A percentile compares a stretch with the other conserved stretches of the same genome.
These are phyloP conservation scores for Aleiodes testaceus DNA, from an alignment of 2,888 invertebrate genomes.

Conservation along the genomic window DNA sequence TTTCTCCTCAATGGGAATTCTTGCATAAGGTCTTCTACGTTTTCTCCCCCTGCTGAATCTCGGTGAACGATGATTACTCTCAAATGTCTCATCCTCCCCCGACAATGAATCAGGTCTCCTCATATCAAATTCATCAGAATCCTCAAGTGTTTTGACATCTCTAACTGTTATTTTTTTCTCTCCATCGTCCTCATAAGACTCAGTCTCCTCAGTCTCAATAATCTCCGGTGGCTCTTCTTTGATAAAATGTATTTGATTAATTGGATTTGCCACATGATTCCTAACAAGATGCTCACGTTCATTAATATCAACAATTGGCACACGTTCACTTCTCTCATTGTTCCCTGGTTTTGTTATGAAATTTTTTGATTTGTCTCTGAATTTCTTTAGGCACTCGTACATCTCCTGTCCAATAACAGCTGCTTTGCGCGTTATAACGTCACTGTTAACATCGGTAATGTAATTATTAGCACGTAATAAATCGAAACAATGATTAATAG, in stretches of 20 bases:
- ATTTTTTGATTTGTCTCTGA: conserved; percentile 37
- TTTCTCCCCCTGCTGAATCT: conserved; percentile 4
- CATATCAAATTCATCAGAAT: conserved; percentile 16
- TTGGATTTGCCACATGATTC: conserved; percentile 10
- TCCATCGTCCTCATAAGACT: conserved; percentile 11
- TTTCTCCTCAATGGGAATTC: conserved; percentile 41
- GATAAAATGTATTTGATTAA: conserved; percentile 13
- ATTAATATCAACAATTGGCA: not conserved
- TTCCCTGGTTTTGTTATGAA: conserved; percentile 30
- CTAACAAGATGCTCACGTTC: conserved; percentile 2
- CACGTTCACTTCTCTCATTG: not conserved
- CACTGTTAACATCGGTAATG: conserved; percentile 40
- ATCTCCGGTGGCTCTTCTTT: conserved; percentile 34
- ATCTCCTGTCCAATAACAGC: conserved; percentile 48
- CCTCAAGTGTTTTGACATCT: conserved; percentile 24
- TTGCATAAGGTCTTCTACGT: not conserved
- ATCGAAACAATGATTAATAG: conserved; percentile 48
- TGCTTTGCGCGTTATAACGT: conserved; percentile 44
- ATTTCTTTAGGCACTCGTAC: conserved; percentile 42
- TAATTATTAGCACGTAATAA: conserved; percentile 45
- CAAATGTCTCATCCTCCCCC: not conserved
- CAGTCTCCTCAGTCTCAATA: conserved; percentile 23
- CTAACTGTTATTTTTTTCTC: conserved; percentile 19
- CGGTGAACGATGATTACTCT: not conserved
- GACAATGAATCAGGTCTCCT: not conserved